Percentiles rank a stretch among this genome's conserved stretches.
These are phyloP conservation scores for Chlorospingus semifuscus DNA, from an alignment of 2,797 vertebrate genomes.

Conservation along the genomic window DNA sequence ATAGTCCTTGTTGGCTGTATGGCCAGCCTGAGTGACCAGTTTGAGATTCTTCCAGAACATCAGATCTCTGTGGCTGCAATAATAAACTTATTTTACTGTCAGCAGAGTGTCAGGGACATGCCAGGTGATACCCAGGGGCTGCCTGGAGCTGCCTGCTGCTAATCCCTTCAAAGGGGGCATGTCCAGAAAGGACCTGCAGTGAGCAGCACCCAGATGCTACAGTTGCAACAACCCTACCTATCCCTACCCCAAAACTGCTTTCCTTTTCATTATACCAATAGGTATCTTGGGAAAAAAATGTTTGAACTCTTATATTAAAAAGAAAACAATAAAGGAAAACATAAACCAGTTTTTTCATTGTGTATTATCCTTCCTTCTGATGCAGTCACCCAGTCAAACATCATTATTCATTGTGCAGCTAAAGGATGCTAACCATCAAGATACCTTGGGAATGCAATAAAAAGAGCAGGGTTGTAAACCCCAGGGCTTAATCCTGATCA, in stretches of 20 bases:
- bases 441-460: neutral
- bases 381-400: neutral
- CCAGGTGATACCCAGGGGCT: neutral
- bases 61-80: neutral
- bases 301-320: neutral
- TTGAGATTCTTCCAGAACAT: neutral
- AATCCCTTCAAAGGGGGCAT: neutral
- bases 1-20: rapidly evolving
- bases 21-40: neutral
- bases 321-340: neutral
- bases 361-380: neutral
- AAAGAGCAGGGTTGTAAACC: neutral
- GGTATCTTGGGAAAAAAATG: neutral
- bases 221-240: neutral
- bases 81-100: neutral
- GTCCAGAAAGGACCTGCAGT: rapidly evolving
- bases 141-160: neutral
- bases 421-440: neutral
- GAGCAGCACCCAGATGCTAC: neutral
- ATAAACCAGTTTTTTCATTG: neutral
- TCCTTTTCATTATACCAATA: neutral
- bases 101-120: neutral
- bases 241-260: neutral
- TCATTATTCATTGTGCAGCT: neutral
- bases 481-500: neutral